Evolutionary conservation across 35 echinoderm and acorn worm species (phyloP).

Genomic region (Ophiothrix spiculata): DNA sequence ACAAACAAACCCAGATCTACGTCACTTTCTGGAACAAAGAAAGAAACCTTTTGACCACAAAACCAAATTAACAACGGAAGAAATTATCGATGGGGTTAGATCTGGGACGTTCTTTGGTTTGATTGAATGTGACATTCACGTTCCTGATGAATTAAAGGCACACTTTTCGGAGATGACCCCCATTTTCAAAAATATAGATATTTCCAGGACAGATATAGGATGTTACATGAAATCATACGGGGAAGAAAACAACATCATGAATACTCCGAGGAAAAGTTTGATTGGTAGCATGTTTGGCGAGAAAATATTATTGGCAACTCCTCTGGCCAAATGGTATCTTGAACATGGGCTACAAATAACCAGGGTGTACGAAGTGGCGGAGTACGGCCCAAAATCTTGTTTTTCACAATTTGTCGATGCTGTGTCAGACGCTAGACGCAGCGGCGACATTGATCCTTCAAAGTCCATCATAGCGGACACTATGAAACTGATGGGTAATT

Average conservation of each 20-base stretch:
- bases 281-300: conserved; percentile 44
- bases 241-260: conserved; percentile 25
- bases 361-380: background rate
- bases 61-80: background rate
- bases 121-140: conserved; percentile 46
- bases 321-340: conserved; percentile 17
- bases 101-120: background rate
- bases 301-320: conserved; percentile 32
- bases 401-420: conserved; percentile 15
- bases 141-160: background rate
- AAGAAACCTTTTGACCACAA: conserved; percentile 3
- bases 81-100: background rate
- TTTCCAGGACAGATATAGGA: conserved; percentile 10
- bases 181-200: conserved; percentile 26
- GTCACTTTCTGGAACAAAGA: background rate
- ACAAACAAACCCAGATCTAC: conserved; percentile 12
- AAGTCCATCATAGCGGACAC: conserved; percentile 26
- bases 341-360: background rate
- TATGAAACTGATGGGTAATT: conserved; percentile 18
- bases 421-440: background rate
- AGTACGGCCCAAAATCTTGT: background rate
- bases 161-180: conserved; percentile 32
- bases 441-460: background rate
- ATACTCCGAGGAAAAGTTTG: conserved; percentile 12
- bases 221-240: conserved; percentile 5